Evolutionary conservation across 1,140 invertebrate genomes (phyloP).

Genomic region (Drosophila melanogaster): Release_6_plus_ISO1_MT NC_004354.4:19550501-19551000

Average conservation of each 20-base stretch:
- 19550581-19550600: conserved; percentile 78
- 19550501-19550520: conserved; percentile 17
- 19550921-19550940: no score
- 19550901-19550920: no score
- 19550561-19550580: conserved; percentile 73
- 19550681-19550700: conserved; percentile 31
- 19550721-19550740: background rate
- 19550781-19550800: no score
- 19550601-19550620: conserved; percentile 66
- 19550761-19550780: no score
- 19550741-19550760: background rate
- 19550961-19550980: no score
- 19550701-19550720: conserved; percentile 1
- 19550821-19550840: no score
- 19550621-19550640: conserved; percentile 7
- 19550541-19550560: conserved; percentile 77
- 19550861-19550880: no score
- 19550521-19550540: conserved; percentile 77
- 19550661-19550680: conserved; percentile 29
- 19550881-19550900: no score
- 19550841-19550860: no score
- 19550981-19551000: no score
- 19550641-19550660: conserved; percentile 10
- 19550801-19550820: no score
- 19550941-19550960: no score